These are phyloP conservation scores for Gallinago solitaria DNA, from an alignment of 2,797 vertebrate genomes.

Conservation along the genomic window DNA sequence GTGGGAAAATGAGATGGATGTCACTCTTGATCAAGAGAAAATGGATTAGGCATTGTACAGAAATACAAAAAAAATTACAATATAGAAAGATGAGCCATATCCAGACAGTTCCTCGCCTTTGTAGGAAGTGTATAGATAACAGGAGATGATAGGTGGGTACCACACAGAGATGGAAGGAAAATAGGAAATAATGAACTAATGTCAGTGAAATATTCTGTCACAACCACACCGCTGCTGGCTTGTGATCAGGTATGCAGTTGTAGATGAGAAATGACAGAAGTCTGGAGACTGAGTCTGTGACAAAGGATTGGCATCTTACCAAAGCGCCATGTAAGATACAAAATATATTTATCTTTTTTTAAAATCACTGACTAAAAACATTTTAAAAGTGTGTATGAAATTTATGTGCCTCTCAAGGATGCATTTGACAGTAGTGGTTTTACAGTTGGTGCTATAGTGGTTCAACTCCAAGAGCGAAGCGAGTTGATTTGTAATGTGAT, in stretches of 20 bases:
- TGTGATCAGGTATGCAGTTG: background rate
- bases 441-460: background rate
- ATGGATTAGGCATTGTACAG: background rate
- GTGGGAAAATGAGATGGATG: background rate
- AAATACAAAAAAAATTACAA: background rate
- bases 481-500: constrained; percentile 26
- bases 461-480: background rate
- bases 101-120: background rate
- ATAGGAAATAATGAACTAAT: background rate
- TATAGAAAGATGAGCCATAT: background rate
- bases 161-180: background rate
- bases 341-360: background rate
- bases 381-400: background rate
- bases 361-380: background rate
- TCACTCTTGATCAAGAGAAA: background rate
- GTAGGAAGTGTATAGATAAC: background rate
- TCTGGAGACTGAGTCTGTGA: background rate
- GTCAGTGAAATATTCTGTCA: background rate
- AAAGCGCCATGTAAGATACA: background rate
- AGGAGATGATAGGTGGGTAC: background rate
- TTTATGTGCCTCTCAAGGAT: background rate
- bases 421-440: background rate
- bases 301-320: background rate
- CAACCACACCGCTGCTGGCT: background rate
- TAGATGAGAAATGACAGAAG: background rate